Evolutionary conservation across 2,113 vertebrate genomes (phyloP).

Genomic region (Athene noctua): DNA sequence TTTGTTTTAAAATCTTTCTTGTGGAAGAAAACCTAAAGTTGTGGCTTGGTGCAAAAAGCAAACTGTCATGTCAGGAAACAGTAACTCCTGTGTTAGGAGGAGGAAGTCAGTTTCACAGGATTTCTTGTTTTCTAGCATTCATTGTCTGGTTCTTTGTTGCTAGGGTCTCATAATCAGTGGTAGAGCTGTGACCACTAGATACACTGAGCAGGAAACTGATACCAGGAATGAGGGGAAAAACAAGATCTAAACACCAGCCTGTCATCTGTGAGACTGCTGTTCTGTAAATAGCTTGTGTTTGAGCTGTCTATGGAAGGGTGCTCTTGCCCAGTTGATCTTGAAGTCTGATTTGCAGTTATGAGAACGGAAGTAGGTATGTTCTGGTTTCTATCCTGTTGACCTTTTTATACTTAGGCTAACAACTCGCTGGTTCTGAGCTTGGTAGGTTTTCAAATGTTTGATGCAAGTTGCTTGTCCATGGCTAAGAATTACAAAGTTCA

Average conservation of each 20-base stretch:
- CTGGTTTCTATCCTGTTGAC: not conserved
- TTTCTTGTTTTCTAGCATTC: not conserved
- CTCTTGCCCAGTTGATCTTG: not conserved
- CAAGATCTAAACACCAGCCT: not conserved
- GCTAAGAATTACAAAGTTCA: not conserved
- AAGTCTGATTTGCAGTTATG: not conserved
- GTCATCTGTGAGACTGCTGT: not conserved
- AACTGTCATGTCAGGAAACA: not conserved
- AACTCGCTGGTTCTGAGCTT: not conserved
- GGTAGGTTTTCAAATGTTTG: not conserved
- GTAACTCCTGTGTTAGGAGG: not conserved
- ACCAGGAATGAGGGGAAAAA: not conserved
- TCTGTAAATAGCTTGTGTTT: not conserved
- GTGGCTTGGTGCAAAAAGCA: not conserved
- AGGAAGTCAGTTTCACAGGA: not conserved
- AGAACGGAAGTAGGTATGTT: not conserved
- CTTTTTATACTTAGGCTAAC: not conserved
- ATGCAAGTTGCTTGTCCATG: not conserved
- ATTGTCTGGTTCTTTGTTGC: not conserved
- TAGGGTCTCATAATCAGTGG: accelerated
- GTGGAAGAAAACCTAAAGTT: accelerated
- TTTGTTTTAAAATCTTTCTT: not conserved
- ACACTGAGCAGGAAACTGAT: not conserved
- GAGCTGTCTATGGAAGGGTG: not conserved
- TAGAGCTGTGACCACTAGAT: not conserved